Conservation (phyloP, 1,140 invertebrate genomes). For the Rhysida immarginata region DNA sequence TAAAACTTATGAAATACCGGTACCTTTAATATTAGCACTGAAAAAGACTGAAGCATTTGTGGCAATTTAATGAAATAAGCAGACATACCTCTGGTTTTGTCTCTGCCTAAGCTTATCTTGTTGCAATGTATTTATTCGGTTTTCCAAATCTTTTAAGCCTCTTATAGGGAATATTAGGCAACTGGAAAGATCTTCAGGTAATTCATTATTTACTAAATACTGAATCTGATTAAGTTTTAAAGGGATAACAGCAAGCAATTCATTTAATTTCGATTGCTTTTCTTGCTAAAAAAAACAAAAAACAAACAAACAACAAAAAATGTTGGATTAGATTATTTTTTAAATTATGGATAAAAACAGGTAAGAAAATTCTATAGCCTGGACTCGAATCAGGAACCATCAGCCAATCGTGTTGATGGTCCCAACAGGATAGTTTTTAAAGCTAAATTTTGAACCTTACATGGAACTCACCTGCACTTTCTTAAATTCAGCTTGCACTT, state of each 20-base stretch:
- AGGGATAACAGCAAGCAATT: constrained; percentile 44
- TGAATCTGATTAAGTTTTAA: constrained; percentile 49
- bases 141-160: constrained; percentile 38
- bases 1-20: no score
- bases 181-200: constrained; percentile 37
- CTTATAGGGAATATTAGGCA: constrained; percentile 45
- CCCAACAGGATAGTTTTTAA: neutral
- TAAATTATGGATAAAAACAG: neutral
- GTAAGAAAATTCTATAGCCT: neutral
- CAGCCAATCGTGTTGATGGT: neutral
- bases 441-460: neutral
- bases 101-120: constrained; percentile 42
- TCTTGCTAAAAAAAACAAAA: constrained; percentile 34
- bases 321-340: neutral
- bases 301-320: neutral
- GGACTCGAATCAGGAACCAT: neutral
- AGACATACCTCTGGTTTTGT: constrained; percentile 43
- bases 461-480: neutral
- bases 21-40: no score
- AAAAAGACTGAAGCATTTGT: no score
- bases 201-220: constrained; percentile 34
- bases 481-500: neutral
- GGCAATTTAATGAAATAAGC: no score
- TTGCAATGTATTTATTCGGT: constrained; percentile 44
- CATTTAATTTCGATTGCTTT: constrained; percentile 50